Conservation (phyloP, 2,888 invertebrate genomes). For the Zele albiditarsus region DNA sequence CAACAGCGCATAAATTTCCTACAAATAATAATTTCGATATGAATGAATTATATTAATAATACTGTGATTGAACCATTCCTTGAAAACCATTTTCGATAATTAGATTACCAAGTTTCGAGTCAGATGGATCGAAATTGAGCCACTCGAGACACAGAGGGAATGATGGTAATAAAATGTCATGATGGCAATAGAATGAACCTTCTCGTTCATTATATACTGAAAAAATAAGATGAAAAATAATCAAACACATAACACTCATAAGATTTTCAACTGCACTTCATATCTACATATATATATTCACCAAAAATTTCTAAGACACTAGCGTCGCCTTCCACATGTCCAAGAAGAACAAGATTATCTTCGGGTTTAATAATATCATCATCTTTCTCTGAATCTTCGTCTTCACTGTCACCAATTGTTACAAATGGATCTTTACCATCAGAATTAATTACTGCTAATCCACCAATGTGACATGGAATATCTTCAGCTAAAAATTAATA, state of each 20-base stretch:
- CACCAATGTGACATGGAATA: slow-evolving; percentile 63
- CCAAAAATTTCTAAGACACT: slow-evolving; percentile 92
- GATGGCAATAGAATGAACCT: slow-evolving; percentile 93
- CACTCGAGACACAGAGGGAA: slow-evolving; percentile 95
- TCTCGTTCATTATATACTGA: slow-evolving; percentile 92
- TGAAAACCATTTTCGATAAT: neutral
- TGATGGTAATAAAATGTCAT: slow-evolving; percentile 91
- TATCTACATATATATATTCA: slow-evolving; percentile 63
- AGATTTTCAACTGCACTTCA: slow-evolving; percentile 25
- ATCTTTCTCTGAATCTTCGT: slow-evolving; percentile 85
- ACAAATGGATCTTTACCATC: slow-evolving; percentile 64
- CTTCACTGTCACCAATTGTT: slow-evolving; percentile 62
- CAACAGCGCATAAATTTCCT: slow-evolving; percentile 93
- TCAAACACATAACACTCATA: neutral
- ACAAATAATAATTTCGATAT: slow-evolving; percentile 38
- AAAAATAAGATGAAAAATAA: slow-evolving; percentile 56
- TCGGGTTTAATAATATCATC: slow-evolving; percentile 90
- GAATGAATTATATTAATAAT: slow-evolving; percentile 26
- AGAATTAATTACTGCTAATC: slow-evolving; percentile 60
- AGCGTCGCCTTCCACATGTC: slow-evolving; percentile 90
- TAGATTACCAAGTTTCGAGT: slow-evolving; percentile 76
- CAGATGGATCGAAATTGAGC: slow-evolving; percentile 89
- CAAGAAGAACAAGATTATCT: slow-evolving; percentile 92
- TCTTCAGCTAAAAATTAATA: slow-evolving; percentile 55
- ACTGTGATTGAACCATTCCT: neutral